Evolutionary conservation across 2,888 invertebrate species (phyloP), one percentile per base, ranked within the genome.

Genomic region (Epirrita christyi): DNA sequence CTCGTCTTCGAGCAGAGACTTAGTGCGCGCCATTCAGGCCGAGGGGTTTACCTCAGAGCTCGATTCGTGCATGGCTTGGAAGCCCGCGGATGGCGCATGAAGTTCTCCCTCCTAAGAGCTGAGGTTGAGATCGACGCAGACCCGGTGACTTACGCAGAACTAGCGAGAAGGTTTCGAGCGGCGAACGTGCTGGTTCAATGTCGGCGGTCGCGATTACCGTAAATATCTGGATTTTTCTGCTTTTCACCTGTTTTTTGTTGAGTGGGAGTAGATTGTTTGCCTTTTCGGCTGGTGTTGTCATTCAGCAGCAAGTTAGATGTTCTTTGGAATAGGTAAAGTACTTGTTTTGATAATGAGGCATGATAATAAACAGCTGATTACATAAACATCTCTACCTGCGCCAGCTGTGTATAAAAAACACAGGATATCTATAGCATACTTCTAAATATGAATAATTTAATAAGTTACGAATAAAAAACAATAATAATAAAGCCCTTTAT

Each of bases 1-100:
- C 91, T 92, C 90, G 86, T 91, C 29, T 78, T 88, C 82, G 92
- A 92, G 91, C 92, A 91, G 80, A 86, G 85, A 83, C 81, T 92
- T 71, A 85, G 81, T 79, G 85, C 86, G 63, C 80, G 88, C 64
- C 83, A 89, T 70, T 54, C 80, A 49, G 81, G 85, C 41, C 87
- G 89, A 44, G 90, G 90, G 58, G 80, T 89, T 1, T 78, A 82
- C 60, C 75, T 92, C 56, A 79, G 78, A 64, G 92, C 90, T 50
- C 82, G 88, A 14, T 71, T 91, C 37, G 71, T 91, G 61, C 91
- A 91, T 66, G 86, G 88, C n/a, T 78, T 91, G 29, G 82, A 88
- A 63, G 85, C 92, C 15, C 73, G 76, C 27, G 92, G 92, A 15
- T 92, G 90, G 91, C 84, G 88, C 5, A 92, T 92, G 91, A 87